Evolutionary conservation across 2,797 vertebrate genomes (phyloP).

Genomic region (Valencia hispanica): DNA sequence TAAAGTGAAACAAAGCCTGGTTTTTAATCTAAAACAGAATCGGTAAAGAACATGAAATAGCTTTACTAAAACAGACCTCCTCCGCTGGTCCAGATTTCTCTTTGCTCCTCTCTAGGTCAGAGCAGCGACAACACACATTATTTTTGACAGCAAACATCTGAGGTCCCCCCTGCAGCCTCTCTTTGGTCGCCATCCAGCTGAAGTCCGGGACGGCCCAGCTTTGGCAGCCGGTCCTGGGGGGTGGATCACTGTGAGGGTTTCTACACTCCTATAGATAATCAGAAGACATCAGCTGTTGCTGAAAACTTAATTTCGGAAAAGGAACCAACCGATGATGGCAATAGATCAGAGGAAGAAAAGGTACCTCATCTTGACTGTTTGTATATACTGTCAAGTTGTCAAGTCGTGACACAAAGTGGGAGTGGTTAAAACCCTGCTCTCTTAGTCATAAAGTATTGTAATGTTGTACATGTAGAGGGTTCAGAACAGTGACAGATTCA

Average conservation of each 20-base stretch:
- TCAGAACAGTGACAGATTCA: conserved; percentile 6
- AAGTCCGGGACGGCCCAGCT: conserved; percentile 75
- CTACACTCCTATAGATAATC: conserved; percentile 73
- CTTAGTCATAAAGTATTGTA: conserved; percentile 7
- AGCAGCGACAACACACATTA: conserved; percentile 61
- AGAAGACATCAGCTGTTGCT: conserved; percentile 61
- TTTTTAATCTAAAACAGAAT: neutral
- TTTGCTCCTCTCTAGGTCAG: conserved; percentile 73
- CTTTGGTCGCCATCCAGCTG: conserved; percentile 68
- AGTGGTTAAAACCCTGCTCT: neutral
- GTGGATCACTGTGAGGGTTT: conserved; percentile 75
- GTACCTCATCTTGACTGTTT: neutral
- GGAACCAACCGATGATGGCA: conserved; percentile 12
- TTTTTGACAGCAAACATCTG: conserved; percentile 65
- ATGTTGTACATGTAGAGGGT: conserved; percentile 24
- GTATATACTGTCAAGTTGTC: neutral
- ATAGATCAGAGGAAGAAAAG: neutral
- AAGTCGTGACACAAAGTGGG: neutral
- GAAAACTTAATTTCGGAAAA: conserved; percentile 29
- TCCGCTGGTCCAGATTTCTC: conserved; percentile 71
- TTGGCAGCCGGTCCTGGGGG: conserved; percentile 64
- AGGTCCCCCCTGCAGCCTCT: conserved; percentile 46
- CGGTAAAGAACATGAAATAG: neutral
- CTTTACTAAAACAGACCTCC: conserved; percentile 70
- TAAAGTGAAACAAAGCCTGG: neutral